Percentiles rank a stretch among this genome's conserved stretches.
Conservation (phyloP, 2,888 invertebrate species). For the Byasa hedistus region DNA sequence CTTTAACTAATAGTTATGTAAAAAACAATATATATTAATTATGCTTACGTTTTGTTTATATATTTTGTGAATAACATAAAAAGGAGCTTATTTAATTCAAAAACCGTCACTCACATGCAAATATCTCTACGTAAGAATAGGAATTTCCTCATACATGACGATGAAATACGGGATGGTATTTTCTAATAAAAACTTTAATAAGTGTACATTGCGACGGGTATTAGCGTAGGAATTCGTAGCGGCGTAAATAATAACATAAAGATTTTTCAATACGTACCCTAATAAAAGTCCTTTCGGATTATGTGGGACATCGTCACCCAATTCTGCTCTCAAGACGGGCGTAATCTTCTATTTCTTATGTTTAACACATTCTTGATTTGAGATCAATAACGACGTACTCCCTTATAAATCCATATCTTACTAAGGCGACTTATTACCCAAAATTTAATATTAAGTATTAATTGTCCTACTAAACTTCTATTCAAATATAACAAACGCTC, state of each 20-base stretch:
- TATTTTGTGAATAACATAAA: background rate
- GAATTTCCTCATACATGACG: conserved; percentile 47
- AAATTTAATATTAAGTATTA: background rate
- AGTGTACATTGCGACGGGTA: conserved; percentile 64
- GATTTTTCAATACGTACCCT: conserved; percentile 68
- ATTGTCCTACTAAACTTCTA: background rate
- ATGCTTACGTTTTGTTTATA: background rate
- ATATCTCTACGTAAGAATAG: conserved; percentile 15
- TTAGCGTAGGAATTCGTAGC: conserved; percentile 60
- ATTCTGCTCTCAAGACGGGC: conserved; percentile 9
- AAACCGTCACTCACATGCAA: conserved; percentile 17
- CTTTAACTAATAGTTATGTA: too few relatives aligned
- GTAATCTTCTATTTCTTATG: conserved; percentile 11
- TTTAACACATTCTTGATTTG: background rate
- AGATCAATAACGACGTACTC: background rate
- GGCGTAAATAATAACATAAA: conserved; percentile 71
- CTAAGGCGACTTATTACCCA: background rate
- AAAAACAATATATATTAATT: background rate
- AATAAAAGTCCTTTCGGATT: conserved; percentile 46
- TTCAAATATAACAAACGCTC: background rate
- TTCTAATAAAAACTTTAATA: conserved; percentile 70
- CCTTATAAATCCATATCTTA: too few relatives aligned
- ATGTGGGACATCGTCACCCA: conserved; percentile 18
- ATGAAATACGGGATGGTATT: conserved; percentile 58
- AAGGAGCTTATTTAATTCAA: conserved; percentile 8